phyloP scores from a whole-genome alignment of 2,888 invertebrate species.

The Timema cristinae region DNA sequence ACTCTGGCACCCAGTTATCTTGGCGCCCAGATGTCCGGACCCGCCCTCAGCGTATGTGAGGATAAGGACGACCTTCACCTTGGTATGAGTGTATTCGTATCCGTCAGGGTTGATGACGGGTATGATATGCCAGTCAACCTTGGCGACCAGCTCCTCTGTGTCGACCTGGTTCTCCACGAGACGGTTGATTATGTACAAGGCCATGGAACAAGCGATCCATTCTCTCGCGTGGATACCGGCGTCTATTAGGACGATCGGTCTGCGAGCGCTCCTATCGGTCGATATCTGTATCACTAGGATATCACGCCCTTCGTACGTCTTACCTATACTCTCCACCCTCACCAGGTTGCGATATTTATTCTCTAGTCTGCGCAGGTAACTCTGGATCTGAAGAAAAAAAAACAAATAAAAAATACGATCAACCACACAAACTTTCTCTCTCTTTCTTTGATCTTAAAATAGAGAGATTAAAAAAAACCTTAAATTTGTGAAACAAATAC shows the following conservation, averaged over 20 bases:
- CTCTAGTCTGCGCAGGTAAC: constrained; percentile 19
- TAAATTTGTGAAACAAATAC: too few relatives aligned
- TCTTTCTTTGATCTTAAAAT: too few relatives aligned
- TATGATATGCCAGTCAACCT: constrained; percentile 62
- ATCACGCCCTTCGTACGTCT: constrained; percentile 54
- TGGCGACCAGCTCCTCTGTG: constrained; percentile 52
- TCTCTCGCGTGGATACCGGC: constrained; percentile 58
- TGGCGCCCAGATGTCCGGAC: too few relatives aligned
- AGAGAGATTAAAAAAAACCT: too few relatives aligned
- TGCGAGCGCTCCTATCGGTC: background rate
- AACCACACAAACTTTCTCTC: too few relatives aligned
- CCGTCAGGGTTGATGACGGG: constrained; percentile 71
- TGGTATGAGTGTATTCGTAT: constrained; percentile 54
- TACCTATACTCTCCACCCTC: constrained; percentile 53
- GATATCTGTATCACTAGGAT: constrained; percentile 57
- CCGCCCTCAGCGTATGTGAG: too few relatives aligned
- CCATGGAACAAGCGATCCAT: constrained; percentile 61
- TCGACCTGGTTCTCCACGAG: constrained; percentile 53
- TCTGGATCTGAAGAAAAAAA: constrained; percentile 12
- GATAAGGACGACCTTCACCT: constrained; percentile 40
- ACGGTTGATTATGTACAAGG: constrained; percentile 55
- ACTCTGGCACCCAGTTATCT: too few relatives aligned
- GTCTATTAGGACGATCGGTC: constrained; percentile 10
- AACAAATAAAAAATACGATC: too few relatives aligned
- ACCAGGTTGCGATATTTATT: constrained; percentile 50